Evolutionary conservation across 2,113 vertebrate genomes (phyloP), one percentile per base, ranked within the genome.

Genomic region (Tympanuchus pallidicinctus): DNA sequence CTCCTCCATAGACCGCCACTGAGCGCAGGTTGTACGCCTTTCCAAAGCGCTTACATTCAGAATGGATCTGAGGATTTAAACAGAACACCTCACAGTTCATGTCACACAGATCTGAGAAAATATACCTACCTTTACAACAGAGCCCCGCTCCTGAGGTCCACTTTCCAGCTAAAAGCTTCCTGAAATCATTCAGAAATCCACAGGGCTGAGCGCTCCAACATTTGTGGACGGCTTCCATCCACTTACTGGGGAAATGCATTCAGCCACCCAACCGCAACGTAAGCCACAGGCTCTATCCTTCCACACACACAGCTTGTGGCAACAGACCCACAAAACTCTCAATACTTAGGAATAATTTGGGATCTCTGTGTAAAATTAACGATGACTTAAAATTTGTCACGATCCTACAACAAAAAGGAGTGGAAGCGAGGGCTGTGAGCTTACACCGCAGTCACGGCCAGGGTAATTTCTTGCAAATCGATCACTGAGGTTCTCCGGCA

Each of bases 21-120:
- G 99, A 99, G 56, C 99, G 99, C 96, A 99, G 97, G 36, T 99
- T 99, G 71, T 99, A 99, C 0, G 98, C 99, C 96, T 99, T 99
- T 19, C 99, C 99, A 82, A 99, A 99, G 77, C 99, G 98, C 94
- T 99, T 99, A 90, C 99, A 99, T 94, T 99, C 99, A 1, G 98
- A 98, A 89, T 99, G 99, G 96, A 99, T 99, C 99, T 98, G 93
- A 38, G 83, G 87, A 72, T 15, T 25, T 32, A 67, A 82, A 78
- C 25, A 92, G 48, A 72, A 45, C 61, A 88, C 73, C 74, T 20
- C 76, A 47, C 67, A 83, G 56, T 10, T 76, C 66, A 30, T 0
- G 0, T 60, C 13, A 84, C 3, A 52, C 30, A 66, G 25, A 64
- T n/a, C 40, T 43, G 47, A 52, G 56, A 52, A 88, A 43, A 30